Evolutionary conservation across 2,888 invertebrate species (phyloP).

Genomic region (Synanthedon andrenaeformis): DNA sequence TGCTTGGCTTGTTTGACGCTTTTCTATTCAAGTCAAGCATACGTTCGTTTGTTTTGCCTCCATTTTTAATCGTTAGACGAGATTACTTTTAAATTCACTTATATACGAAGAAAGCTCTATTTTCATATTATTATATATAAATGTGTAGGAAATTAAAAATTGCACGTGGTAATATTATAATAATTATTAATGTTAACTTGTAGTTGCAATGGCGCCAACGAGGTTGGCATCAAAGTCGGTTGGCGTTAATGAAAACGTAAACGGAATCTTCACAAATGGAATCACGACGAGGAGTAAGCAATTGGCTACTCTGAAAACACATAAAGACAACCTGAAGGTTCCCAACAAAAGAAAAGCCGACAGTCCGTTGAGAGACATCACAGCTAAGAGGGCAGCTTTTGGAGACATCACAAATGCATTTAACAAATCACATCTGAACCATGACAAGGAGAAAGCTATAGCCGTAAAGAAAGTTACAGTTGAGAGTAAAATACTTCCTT

Average conservation of each 20-base stretch:
- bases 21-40: conserved; percentile 14
- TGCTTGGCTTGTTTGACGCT: conserved; percentile 28
- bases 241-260: conserved; percentile 54
- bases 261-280: conserved; percentile 59
- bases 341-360: conserved; percentile 84
- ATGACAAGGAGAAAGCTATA: conserved; percentile 48
- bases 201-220: conserved; percentile 72
- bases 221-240: conserved; percentile 67
- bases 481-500: conserved; percentile 59
- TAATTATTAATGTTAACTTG: not conserved
- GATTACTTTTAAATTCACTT: conserved; percentile 33
- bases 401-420: conserved; percentile 86
- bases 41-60: conserved; percentile 66
- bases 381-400: conserved; percentile 84
- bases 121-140: not conserved
- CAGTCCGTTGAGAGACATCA: conserved; percentile 81
- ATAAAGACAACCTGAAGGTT: conserved; percentile 55
- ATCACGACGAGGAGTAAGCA: conserved; percentile 75
- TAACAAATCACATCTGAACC: conserved; percentile 45
- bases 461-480: conserved; percentile 62
- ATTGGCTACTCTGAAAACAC: conserved; percentile 56
- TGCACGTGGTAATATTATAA: conserved; percentile 30
- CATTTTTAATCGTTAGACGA: conserved; percentile 56
- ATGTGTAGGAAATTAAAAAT: conserved; percentile 12
- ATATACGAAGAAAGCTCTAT: conserved; percentile 18